These are phyloP conservation scores for Lepus europaeus DNA, from an alignment of 2,113 vertebrate genomes.

Conservation along the genomic window DNA sequence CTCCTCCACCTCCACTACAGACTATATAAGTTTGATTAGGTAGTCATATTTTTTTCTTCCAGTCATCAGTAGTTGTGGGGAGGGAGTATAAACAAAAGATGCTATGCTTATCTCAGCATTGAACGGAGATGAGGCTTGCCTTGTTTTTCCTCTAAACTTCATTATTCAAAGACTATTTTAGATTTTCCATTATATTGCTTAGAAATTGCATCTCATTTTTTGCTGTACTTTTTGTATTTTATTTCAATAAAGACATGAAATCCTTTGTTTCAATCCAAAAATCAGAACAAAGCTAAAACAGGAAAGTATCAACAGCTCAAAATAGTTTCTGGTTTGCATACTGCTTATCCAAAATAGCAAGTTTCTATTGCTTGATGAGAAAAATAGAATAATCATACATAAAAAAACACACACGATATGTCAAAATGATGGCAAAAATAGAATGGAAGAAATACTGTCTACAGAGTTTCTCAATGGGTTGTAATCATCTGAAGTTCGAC, in stretches of 20 bases:
- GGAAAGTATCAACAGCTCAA: background rate
- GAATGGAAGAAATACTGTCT: background rate
- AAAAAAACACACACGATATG: background rate
- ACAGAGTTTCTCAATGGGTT: background rate
- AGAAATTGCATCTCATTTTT: background rate
- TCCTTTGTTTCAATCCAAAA: background rate
- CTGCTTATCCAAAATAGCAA: background rate
- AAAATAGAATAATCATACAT: background rate
- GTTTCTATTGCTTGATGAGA: background rate
- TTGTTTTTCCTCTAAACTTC: background rate
- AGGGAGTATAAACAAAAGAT: background rate
- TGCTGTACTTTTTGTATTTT: background rate
- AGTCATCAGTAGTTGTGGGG: background rate
- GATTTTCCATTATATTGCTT: background rate
- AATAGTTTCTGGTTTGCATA: background rate
- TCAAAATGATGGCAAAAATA: background rate
- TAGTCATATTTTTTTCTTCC: background rate
- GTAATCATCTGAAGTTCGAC: background rate
- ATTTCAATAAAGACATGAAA: background rate
- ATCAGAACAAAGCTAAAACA: constrained; percentile 15
- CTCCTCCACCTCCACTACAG: background rate
- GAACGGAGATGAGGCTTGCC: background rate
- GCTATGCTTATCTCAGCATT: background rate
- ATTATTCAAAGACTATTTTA: background rate
- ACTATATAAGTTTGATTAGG: background rate